Percentiles rank a stretch among this genome's conserved stretches.
phyloP scores from a whole-genome alignment of 35 echinoderm and acorn worm genomes.

The Apostichopus californicus region DNA sequence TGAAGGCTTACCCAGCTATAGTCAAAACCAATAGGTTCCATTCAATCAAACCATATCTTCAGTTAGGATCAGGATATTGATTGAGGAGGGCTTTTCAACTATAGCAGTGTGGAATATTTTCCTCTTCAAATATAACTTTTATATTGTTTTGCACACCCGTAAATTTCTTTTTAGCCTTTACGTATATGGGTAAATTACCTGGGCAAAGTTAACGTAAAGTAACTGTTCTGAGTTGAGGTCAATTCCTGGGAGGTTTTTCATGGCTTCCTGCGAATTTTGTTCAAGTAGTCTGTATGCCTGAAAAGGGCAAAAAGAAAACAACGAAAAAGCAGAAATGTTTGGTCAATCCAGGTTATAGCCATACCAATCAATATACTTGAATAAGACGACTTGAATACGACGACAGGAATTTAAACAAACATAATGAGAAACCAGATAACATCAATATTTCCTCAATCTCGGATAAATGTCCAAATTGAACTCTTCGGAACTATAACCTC shows the following conservation, averaged over 20 bases:
- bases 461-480: no score
- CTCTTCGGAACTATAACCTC: no score
- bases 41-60: no score
- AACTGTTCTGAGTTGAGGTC: conserved; percentile 35
- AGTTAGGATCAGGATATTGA: no score
- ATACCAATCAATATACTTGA: no score
- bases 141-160: not conserved
- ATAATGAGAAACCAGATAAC: not conserved
- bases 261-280: not conserved
- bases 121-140: no score
- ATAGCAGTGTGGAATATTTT: no score
- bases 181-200: not conserved
- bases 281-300: conserved; percentile 27
- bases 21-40: no score
- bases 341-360: not conserved
- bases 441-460: not conserved
- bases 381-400: not conserved
- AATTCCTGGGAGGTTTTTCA: conserved; percentile 34
- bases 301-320: not conserved
- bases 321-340: not conserved
- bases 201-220: conserved; percentile 55
- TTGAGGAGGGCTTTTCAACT: no score
- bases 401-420: not conserved
- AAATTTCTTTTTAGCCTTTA: not conserved
- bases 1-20: no score